Evolutionary conservation across 2,113 vertebrate species (phyloP).

Genomic region (Mustela lutreola): DNA sequence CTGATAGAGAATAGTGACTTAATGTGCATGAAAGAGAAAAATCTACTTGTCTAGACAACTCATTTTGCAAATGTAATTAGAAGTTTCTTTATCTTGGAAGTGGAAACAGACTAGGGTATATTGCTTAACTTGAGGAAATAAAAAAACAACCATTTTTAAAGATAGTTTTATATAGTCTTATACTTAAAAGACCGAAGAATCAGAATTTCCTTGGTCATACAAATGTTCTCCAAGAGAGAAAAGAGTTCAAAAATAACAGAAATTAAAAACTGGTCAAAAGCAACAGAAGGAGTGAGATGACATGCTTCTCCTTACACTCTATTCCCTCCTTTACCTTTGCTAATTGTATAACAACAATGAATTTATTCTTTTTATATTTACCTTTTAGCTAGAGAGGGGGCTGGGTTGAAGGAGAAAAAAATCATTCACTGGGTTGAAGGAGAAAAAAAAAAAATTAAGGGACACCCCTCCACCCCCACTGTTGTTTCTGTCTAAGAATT

Average conservation of each 20-base stretch:
- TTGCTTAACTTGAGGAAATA: neutral
- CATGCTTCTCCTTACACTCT: neutral
- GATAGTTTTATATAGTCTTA: neutral
- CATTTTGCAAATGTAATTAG: constrained; percentile 14
- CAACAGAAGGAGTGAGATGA: neutral
- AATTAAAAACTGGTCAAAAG: neutral
- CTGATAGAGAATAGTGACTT: neutral
- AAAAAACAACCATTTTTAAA: neutral
- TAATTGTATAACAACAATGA: neutral
- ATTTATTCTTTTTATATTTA: neutral
- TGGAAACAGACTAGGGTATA: neutral
- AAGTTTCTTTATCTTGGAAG: constrained; percentile 49
- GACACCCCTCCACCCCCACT: neutral
- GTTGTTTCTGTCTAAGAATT: constrained; percentile 25
- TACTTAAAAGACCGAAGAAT: neutral
- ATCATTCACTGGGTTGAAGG: neutral
- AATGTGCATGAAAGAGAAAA: neutral
- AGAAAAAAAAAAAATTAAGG: constrained; percentile 41
- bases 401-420: neutral
- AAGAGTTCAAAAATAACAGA: neutral
- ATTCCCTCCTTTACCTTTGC: neutral
- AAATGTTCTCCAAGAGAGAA: neutral
- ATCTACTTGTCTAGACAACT: neutral
- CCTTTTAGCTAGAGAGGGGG: constrained; percentile 38
- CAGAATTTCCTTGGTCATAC: constrained; percentile 25